Conservation (phyloP, 2,888 invertebrate species). For the Micropterix aruncella region DNA sequence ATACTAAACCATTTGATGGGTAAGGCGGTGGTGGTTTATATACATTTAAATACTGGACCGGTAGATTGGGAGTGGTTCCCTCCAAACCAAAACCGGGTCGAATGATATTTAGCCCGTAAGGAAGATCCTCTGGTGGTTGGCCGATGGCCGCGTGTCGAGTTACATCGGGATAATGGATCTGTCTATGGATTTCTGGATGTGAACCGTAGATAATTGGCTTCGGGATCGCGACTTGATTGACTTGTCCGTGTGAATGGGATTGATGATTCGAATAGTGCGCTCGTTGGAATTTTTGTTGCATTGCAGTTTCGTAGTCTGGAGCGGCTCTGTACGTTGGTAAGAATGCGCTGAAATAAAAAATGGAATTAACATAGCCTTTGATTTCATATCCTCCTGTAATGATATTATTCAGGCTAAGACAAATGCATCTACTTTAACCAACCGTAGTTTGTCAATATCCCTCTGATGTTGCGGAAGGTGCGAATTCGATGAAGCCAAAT, state of each 20-base stretch:
- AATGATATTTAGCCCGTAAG: slow-evolving; percentile 24
- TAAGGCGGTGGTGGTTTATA: slow-evolving; percentile 81
- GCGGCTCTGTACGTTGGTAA: slow-evolving; percentile 80
- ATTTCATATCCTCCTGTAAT: too few species aligned
- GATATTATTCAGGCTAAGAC: too few species aligned
- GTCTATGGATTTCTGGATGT: slow-evolving; percentile 60
- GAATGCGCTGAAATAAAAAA: slow-evolving; percentile 47
- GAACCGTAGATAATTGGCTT: slow-evolving; percentile 46
- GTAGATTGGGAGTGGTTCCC: slow-evolving; percentile 22
- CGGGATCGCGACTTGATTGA: slow-evolving; percentile 12
- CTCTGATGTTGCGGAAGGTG: slow-evolving; percentile 15
- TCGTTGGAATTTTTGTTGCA: slow-evolving; percentile 66
- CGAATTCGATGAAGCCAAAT: slow-evolving; percentile 29
- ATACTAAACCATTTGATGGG: slow-evolving; percentile 60
- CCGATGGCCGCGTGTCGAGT: slow-evolving; percentile 32
- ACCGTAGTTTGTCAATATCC: slow-evolving; percentile 19
- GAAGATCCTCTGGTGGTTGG: slow-evolving; percentile 22
- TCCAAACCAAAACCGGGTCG: slow-evolving; percentile 20
- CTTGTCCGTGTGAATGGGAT: slow-evolving; percentile 19
- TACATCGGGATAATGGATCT: slow-evolving; percentile 49
- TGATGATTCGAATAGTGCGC: slow-evolving; percentile 26
- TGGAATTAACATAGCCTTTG: too few species aligned
- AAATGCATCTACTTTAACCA: too few species aligned
- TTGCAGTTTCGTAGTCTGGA: slow-evolving; percentile 90
- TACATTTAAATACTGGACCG: slow-evolving; percentile 46